These are phyloP conservation scores for Tokudaia muenninki DNA, from an alignment of 2,797 vertebrate species.

Conservation along the genomic window DNA sequence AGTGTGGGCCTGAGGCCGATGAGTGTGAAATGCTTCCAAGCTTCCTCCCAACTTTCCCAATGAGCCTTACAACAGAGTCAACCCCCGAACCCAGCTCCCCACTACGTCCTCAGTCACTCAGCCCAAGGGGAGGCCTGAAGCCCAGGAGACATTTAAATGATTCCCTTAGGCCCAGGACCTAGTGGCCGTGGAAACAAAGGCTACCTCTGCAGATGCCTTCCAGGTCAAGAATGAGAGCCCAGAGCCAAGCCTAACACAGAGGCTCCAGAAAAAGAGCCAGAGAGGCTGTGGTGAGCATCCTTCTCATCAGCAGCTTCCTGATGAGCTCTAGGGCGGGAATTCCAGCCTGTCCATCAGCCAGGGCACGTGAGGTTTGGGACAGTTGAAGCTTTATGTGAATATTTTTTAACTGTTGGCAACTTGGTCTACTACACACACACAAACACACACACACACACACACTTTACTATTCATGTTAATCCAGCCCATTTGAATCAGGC, in stretches of 20 bases:
- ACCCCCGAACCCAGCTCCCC: not conserved
- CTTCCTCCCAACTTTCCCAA: not conserved
- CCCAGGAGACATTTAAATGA: not conserved
- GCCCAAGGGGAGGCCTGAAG: not conserved
- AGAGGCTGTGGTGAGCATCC: too few species aligned
- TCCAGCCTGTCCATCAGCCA: not conserved
- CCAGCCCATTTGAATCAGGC: not conserved
- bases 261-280: not conserved
- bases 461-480: not conserved
- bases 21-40: not conserved
- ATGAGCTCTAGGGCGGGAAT: not conserved
- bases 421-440: not conserved
- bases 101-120: not conserved
- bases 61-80: not conserved
- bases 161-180: not conserved
- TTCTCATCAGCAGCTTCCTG: accelerated
- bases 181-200: accelerated
- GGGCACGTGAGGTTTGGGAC: not conserved
- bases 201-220: not conserved
- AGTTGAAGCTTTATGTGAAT: not conserved
- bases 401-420: not conserved
- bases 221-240: not conserved
- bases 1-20: not conserved
- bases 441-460: not conserved
- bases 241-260: accelerated